Percentiles rank a stretch among this genome's conserved stretches.
Conservation (phyloP, 2,888 invertebrate genomes). For the Machimus atricapillus region DNA sequence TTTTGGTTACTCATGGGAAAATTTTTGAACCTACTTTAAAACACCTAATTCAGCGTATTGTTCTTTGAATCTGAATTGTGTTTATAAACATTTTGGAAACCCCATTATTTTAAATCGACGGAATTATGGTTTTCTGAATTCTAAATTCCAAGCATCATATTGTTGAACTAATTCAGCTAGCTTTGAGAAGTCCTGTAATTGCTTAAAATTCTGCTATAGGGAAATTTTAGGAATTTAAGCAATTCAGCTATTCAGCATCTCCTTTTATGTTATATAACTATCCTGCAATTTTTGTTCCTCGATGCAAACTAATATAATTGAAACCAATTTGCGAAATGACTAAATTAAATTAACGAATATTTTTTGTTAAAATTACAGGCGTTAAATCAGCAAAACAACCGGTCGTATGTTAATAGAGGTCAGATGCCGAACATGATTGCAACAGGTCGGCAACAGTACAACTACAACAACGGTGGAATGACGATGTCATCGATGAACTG, state of each 20-base stretch:
- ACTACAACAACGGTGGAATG: slow-evolving; percentile 43
- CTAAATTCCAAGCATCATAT: no score
- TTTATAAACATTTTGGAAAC: background rate
- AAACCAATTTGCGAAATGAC: background rate
- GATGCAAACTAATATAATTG: background rate
- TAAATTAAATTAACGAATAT: background rate
- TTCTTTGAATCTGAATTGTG: background rate
- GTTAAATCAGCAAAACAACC: slow-evolving; percentile 43
- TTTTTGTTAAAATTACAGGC: slow-evolving; percentile 34
- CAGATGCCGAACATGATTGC: slow-evolving; percentile 47
- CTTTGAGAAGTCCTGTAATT: no score
- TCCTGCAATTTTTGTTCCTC: background rate
- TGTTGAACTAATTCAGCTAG: no score
- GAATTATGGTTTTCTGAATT: no score
- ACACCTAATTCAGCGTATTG: background rate
- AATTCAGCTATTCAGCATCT: no score
- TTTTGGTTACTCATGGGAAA: background rate
- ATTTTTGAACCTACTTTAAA: background rate
- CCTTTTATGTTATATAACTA: no score
- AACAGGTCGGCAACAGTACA: slow-evolving; percentile 42
- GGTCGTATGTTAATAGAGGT: slow-evolving; percentile 44
- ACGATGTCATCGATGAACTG: slow-evolving; percentile 45
- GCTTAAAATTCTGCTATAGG: no score
- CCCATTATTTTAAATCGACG: no score
- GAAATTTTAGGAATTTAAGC: no score